These are phyloP conservation scores for Gymnorhina tibicen DNA, from an alignment of 2,113 vertebrate species.

Conservation along the genomic window DNA sequence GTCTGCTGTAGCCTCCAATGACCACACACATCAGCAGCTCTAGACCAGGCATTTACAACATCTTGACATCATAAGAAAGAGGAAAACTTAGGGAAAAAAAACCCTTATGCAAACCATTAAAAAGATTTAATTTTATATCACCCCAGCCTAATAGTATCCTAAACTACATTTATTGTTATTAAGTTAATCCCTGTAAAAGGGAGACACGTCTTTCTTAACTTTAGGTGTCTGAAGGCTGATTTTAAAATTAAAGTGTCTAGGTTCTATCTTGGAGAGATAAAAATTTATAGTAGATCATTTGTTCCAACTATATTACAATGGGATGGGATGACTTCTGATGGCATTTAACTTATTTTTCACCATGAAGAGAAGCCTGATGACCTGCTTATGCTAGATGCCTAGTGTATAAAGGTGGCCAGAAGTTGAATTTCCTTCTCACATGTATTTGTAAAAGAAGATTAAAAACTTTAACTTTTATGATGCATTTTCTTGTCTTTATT, in stretches of 20 bases:
- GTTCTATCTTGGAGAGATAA: neutral
- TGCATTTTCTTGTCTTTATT: neutral
- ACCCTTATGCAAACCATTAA: neutral
- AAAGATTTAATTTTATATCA: neutral
- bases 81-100: neutral
- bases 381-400: neutral
- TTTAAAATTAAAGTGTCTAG: neutral
- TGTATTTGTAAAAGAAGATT: neutral
- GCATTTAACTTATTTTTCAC: neutral
- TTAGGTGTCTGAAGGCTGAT: neutral
- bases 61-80: neutral
- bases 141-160: neutral
- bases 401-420: neutral
- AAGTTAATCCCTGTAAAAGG: neutral
- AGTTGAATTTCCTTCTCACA: neutral
- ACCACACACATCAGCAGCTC: neutral
- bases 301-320: neutral
- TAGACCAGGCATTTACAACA: neutral
- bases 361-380: neutral
- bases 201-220: neutral
- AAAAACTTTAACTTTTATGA: neutral
- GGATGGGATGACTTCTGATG: neutral
- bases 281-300: neutral
- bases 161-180: neutral
- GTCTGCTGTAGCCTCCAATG: neutral